phyloP scores from a whole-genome alignment of 2,888 invertebrate genomes.

The Melanophora roralis region DNA sequence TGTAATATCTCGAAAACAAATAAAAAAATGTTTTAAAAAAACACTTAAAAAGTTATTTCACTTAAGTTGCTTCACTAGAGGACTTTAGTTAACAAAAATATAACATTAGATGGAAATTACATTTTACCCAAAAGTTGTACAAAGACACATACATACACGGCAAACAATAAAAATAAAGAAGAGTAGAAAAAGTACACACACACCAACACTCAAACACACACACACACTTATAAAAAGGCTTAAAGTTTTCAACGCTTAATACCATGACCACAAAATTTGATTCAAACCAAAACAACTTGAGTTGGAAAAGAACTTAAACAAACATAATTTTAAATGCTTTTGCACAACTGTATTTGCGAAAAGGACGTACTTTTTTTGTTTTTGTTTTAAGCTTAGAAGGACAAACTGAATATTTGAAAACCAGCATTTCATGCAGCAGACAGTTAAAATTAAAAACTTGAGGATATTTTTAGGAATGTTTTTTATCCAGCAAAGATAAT shows the following conservation, averaged over 20 bases:
- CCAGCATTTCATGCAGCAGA: background rate
- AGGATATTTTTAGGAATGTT: background rate
- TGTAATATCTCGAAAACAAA: background rate
- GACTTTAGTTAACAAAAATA: slow-evolving; percentile 38
- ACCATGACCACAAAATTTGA: slow-evolving; percentile 36
- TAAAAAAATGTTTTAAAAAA: slow-evolving; percentile 18
- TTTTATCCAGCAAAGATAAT: no score
- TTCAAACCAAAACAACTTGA: slow-evolving; percentile 12
- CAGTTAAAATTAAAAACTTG: background rate
- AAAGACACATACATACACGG: no score
- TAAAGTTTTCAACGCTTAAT: slow-evolving; percentile 37
- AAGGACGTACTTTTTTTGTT: background rate
- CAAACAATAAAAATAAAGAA: background rate
- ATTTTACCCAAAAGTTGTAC: slow-evolving; percentile 11
- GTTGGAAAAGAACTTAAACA: background rate
- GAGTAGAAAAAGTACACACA: background rate
- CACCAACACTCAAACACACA: background rate
- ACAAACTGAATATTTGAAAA: background rate
- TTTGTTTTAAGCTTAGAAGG: background rate
- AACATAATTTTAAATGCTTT: slow-evolving; percentile 15
- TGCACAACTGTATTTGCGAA: slow-evolving; percentile 3
- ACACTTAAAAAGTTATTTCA: slow-evolving; percentile 51
- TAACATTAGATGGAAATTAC: slow-evolving; percentile 48
- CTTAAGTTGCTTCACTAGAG: slow-evolving; percentile 39
- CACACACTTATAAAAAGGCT: slow-evolving; percentile 20